Conservation (phyloP, 2,888 invertebrate species). For the Cheilosia variabilis region DNA sequence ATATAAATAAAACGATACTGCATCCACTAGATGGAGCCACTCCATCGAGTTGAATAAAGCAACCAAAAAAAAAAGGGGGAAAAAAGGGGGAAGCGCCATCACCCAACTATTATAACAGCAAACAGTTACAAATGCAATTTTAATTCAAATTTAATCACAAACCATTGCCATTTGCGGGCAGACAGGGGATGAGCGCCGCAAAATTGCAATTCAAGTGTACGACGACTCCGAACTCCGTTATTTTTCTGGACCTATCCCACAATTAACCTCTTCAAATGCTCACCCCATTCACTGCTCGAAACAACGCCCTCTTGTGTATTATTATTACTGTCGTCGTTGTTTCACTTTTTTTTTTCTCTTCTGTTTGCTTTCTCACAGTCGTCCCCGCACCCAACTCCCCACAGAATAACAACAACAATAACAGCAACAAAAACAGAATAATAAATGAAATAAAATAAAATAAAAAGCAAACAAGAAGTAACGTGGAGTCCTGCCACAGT, state of each 20-base stretch:
- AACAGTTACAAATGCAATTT: conserved; percentile 75
- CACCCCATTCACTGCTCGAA: conserved; percentile 12
- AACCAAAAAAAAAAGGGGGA: neutral
- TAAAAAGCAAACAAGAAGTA: conserved; percentile 51
- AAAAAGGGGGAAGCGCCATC: neutral
- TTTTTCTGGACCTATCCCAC: conserved; percentile 46
- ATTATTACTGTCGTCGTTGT: conserved; percentile 51
- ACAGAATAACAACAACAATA: conserved; percentile 54
- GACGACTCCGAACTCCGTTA: conserved; percentile 51
- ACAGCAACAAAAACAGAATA: conserved; percentile 59
- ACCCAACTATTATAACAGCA: conserved; percentile 66
- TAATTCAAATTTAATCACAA: conserved; percentile 75
- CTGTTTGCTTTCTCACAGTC: conserved; percentile 20
- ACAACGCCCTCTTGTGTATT: conserved; percentile 54
- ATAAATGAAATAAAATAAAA: conserved; percentile 72
- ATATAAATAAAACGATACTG: conserved; percentile 18
- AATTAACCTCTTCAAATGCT: conserved; percentile 36
- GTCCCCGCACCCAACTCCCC: conserved; percentile 16
- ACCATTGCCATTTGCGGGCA: conserved; percentile 29
- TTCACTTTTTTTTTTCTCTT: conserved; percentile 5
- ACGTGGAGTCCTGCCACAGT: neutral
- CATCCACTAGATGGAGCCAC: conserved; percentile 66
- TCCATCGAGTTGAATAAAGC: conserved; percentile 16
- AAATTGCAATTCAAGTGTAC: conserved; percentile 71
- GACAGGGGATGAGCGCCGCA: conserved; percentile 37